Conservation (phyloP, 1,140 invertebrate species). For the Amyelois transitella region DNA sequence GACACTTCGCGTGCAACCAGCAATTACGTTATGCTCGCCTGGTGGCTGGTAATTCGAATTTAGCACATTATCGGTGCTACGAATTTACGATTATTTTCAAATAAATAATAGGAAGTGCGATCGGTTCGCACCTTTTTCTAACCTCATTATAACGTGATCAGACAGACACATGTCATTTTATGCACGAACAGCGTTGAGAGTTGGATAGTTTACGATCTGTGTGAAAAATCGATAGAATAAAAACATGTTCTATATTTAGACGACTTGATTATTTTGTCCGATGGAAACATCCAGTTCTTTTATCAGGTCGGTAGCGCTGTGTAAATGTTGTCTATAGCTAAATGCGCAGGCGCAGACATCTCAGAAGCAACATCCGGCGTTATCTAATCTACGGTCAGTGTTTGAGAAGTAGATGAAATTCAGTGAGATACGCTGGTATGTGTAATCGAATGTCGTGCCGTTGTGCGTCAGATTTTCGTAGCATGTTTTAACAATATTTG, state of each 20-base stretch:
- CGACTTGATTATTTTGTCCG: background rate
- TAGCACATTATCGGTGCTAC: conserved; percentile 58
- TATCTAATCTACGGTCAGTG: conserved; percentile 70
- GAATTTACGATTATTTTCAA: conserved; percentile 32
- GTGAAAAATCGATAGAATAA: background rate
- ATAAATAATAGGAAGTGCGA: conserved; percentile 33
- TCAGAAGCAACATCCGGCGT: conserved; percentile 58
- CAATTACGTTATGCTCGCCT: conserved; percentile 46
- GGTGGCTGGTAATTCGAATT: conserved; percentile 46
- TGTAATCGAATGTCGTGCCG: conserved; percentile 14
- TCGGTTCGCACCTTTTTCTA: conserved; percentile 48
- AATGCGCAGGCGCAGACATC: conserved; percentile 29
- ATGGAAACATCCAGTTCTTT: conserved; percentile 38
- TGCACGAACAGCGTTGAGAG: background rate
- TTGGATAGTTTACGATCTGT: background rate
- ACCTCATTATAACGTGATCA: conserved; percentile 54
- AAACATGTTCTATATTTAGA: background rate
- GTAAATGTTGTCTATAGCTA: conserved; percentile 46
- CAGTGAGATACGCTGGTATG: conserved; percentile 38
- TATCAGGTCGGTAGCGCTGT: conserved; percentile 35
- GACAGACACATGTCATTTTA: conserved; percentile 18
- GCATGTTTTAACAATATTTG: background rate
- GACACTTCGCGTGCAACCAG: conserved; percentile 63
- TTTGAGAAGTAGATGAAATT: conserved; percentile 39
- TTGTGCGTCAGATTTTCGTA: background rate